Conservation (phyloP, 2,888 invertebrate species). For the Tupiocoris notatus region DNA sequence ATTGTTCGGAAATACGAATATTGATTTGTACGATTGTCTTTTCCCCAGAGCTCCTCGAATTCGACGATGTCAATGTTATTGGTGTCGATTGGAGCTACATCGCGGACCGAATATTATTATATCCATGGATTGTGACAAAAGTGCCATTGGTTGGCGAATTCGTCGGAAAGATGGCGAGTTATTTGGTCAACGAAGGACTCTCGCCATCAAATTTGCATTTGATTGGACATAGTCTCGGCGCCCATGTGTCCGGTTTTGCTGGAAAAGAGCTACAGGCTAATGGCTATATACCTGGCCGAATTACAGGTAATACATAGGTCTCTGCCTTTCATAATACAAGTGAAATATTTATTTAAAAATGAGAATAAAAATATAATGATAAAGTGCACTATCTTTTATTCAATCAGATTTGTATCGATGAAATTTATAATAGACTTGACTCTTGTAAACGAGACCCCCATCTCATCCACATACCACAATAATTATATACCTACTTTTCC, state of each 20-base stretch:
- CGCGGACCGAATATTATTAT: constrained; percentile 27
- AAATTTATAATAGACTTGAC: too few species aligned
- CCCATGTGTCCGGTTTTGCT: constrained; percentile 45
- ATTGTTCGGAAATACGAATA: too few species aligned
- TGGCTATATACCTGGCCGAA: constrained; percentile 8
- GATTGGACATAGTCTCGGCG: constrained; percentile 44
- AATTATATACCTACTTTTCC: too few species aligned
- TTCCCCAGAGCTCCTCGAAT: neutral
- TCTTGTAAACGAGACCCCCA: too few species aligned
- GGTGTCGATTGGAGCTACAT: constrained; percentile 44
- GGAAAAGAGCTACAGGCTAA: constrained; percentile 30
- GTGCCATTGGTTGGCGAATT: constrained; percentile 35
- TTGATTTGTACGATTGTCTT: too few species aligned
- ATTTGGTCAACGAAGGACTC: constrained; percentile 30
- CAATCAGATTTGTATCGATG: too few species aligned
- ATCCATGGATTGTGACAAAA: constrained; percentile 17
- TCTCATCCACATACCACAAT: too few species aligned
- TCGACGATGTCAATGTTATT: constrained; percentile 42
- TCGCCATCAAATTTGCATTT: constrained; percentile 22
- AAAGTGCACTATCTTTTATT: too few species aligned
- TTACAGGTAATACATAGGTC: too few species aligned
- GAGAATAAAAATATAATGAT: too few species aligned
- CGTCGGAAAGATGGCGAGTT: constrained; percentile 38
- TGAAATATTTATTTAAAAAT: too few species aligned
- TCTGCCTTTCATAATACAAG: too few species aligned